A percentile compares a stretch with the other conserved stretches of the same genome.
Evolutionary conservation across 1,140 invertebrate genomes (phyloP).

Genomic region (Helicoverpa armigera): DNA sequence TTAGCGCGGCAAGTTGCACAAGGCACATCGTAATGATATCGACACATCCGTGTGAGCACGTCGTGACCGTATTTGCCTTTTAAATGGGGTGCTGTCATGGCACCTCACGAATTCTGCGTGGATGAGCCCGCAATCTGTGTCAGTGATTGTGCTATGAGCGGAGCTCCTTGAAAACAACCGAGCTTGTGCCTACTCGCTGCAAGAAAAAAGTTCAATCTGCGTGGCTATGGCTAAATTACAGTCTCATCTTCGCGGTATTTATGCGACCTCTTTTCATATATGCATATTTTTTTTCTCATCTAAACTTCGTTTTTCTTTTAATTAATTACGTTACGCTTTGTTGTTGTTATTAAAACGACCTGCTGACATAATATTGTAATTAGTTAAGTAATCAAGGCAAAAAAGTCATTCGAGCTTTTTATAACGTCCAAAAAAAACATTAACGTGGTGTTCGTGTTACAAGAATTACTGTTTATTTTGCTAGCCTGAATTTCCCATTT

Average conservation of each 20-base stretch:
- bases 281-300: neutral
- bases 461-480: constrained; percentile 18
- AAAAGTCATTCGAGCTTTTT: constrained; percentile 14
- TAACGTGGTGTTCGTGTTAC: constrained; percentile 25
- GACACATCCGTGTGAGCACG: constrained; percentile 70
- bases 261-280: neutral
- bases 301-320: neutral
- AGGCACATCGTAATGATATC: constrained; percentile 58
- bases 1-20: constrained; percentile 54
- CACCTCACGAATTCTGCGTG: constrained; percentile 74
- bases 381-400: constrained; percentile 25
- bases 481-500: constrained; percentile 2
- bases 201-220: constrained; percentile 38
- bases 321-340: constrained; percentile 6
- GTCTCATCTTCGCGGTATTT: neutral
- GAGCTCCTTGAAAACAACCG: constrained; percentile 48
- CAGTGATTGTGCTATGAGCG: constrained; percentile 64
- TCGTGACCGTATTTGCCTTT: constrained; percentile 82
- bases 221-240: neutral
- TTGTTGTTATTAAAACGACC: constrained; percentile 2
- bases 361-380: constrained; percentile 28
- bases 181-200: constrained; percentile 40
- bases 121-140: constrained; percentile 74
- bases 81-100: constrained; percentile 74
- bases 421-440: constrained; percentile 22